Evolutionary conservation across 2,797 vertebrate species (phyloP).

Genomic region (Staurois parvus): DNA sequence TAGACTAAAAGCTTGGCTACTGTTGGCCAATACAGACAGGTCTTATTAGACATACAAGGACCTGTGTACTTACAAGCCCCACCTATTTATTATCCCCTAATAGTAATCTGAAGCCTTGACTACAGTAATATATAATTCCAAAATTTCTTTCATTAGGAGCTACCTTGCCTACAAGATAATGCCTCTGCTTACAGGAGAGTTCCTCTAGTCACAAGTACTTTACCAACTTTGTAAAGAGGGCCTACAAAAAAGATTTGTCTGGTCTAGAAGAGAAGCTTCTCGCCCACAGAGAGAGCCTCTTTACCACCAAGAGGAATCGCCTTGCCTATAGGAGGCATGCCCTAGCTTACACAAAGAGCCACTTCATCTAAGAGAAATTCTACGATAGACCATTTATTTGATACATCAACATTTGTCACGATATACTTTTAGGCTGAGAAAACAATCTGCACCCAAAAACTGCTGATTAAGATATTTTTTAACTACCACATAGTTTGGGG

Average conservation of each 20-base stretch:
- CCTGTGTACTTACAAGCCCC: too few species aligned
- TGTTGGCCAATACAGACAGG: too few species aligned
- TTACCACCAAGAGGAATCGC: not conserved
- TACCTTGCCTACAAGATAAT: too few species aligned
- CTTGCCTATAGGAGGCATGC: not conserved
- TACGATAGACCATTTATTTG: not conserved
- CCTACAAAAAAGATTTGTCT: not conserved
- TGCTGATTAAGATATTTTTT: not conserved
- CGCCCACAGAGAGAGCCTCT: not conserved
- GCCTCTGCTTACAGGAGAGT: too few species aligned
- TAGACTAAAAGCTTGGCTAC: too few species aligned
- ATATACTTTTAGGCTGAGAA: not conserved
- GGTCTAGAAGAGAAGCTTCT: too few species aligned
- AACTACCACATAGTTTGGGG: constrained; percentile 1
- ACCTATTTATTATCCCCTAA: too few species aligned
- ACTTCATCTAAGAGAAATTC: not conserved
- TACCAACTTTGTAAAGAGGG: too few species aligned
- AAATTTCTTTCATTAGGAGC: not conserved
- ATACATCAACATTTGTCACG: not conserved
- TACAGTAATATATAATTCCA: not conserved
- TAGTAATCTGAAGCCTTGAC: not conserved
- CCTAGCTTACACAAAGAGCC: not conserved
- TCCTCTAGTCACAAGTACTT: too few species aligned
- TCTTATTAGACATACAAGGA: too few species aligned
- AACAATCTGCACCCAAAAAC: constrained; percentile 13